Conservation (phyloP, 2,797 vertebrate species). For the Hybognathus amarus region DNA sequence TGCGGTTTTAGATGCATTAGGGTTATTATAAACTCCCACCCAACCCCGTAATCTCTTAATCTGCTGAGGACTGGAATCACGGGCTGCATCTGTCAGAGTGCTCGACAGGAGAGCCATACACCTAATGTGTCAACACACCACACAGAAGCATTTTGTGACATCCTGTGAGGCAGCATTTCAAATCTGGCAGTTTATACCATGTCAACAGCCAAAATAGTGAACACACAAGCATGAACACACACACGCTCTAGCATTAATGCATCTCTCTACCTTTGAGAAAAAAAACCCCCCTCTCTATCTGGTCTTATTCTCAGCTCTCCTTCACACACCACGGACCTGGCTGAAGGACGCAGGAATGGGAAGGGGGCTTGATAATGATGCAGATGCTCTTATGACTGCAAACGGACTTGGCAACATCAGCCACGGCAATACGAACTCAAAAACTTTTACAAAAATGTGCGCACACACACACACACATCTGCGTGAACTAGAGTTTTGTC, state of each 20-base stretch:
- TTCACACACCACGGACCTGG: slow-evolving; percentile 56
- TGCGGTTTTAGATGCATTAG: slow-evolving; percentile 66
- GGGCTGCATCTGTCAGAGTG: slow-evolving; percentile 77
- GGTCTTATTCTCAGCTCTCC: slow-evolving; percentile 46
- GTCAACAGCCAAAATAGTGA: slow-evolving; percentile 41
- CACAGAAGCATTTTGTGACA: slow-evolving; percentile 23
- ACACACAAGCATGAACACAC: slow-evolving; percentile 63
- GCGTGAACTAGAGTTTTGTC: slow-evolving; percentile 53
- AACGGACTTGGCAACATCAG: slow-evolving; percentile 41
- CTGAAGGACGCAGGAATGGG: slow-evolving; percentile 54
- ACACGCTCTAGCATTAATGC: slow-evolving; percentile 50
- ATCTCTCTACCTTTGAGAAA: slow-evolving; percentile 64
- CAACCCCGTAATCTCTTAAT: slow-evolving; percentile 79
- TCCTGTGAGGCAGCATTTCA: slow-evolving; percentile 26
- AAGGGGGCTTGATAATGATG: slow-evolving; percentile 53
- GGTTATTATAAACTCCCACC: slow-evolving; percentile 73
- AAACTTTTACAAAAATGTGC: slow-evolving; percentile 19
- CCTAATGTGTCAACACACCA: slow-evolving; percentile 39
- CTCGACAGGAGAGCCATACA: slow-evolving; percentile 62
- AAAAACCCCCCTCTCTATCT: slow-evolving; percentile 20
- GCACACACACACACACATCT: slow-evolving; percentile 52
- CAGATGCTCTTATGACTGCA: slow-evolving; percentile 47
- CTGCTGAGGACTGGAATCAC: slow-evolving; percentile 80
- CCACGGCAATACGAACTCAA: background rate
- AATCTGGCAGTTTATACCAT: slow-evolving; percentile 26